Evolutionary conservation across 2,888 invertebrate species (phyloP), one percentile per base, ranked within the genome.

Genomic region (Cephus pygmeus): DNA sequence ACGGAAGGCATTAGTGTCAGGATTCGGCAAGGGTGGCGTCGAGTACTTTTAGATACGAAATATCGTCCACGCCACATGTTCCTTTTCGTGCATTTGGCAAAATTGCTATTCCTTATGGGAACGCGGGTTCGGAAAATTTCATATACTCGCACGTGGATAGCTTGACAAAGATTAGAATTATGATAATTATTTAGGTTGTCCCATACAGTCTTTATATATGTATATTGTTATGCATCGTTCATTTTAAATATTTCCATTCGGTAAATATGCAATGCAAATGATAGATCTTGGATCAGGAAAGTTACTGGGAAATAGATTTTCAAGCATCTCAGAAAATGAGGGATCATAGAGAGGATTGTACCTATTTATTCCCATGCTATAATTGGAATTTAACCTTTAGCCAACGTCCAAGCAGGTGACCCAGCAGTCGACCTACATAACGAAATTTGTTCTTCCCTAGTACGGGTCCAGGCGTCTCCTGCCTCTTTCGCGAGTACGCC

Each of bases 341-440:
- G 30, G 73, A 75, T 75, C 77, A 79, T 76, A 36, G 78, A 56
- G 56, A 76, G 2, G 56, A 56, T 56, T 75, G 75, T 79, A 81
- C 80, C 84, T 86, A 86, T 86, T 87, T 85, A 82, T 83, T 80
- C 79, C 79, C 82, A 75, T 74, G 84, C 86, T 88, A 88, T 88
- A 88, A 89, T 88, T 89, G 88, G 86, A 87, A 82, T 87, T 84
- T 86, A 88, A 88, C 88, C 87, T 89, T 88, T 86, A 81, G 81
- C 79, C 81, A 80, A 76, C 77, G 82, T 82, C 84, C 83, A 83
- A 86, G 80, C 78, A 80, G 79, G 83, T 83, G 84, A 86, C 85
- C 87, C 81, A 83, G 83, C 79, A 77, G 76, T 56, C 79, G 85
- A 86, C 87, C 86, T 84, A 86, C 78, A 86, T 87, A 85, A 83